A percentile compares a stretch with the other conserved stretches of the same genome.
These are phyloP conservation scores for Psophia crepitans DNA, from an alignment of 2,113 vertebrate genomes.

Conservation along the genomic window DNA sequence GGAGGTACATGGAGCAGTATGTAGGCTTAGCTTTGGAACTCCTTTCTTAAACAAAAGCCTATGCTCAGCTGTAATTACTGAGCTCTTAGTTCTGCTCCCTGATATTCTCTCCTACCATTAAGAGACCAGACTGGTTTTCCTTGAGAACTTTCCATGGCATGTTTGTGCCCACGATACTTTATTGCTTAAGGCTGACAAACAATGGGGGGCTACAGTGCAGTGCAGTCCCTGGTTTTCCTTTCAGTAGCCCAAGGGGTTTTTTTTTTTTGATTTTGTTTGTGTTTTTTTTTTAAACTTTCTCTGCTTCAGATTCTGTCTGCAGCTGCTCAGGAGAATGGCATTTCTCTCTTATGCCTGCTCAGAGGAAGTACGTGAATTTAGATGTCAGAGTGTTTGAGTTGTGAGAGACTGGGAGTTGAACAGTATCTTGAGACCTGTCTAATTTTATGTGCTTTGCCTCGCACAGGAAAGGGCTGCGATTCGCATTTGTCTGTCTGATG, in stretches of 20 bases:
- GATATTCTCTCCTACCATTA: background rate
- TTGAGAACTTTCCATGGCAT: background rate
- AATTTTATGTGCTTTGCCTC: background rate
- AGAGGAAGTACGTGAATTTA: background rate
- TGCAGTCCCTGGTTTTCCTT: background rate
- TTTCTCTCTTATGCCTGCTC: background rate
- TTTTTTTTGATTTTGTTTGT: too few species aligned
- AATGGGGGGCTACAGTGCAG: background rate
- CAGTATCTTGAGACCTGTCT: background rate
- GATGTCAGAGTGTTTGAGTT: background rate
- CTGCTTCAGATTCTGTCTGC: background rate
- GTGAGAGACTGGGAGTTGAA: background rate
- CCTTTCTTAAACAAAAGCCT: background rate
- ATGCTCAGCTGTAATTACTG: background rate
- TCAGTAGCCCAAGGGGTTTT: background rate
- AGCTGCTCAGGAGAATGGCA: background rate
- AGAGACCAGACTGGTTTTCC: slow-evolving; percentile 3
- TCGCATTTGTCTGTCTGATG: background rate
- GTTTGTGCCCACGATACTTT: background rate
- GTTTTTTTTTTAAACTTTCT: background rate
- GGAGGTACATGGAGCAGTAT: background rate
- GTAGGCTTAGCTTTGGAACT: background rate
- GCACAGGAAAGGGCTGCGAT: background rate
- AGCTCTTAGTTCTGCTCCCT: background rate
- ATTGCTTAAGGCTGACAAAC: background rate